Base-by-base conservation (phyloP, 2,888 invertebrate species). In the Aphidius colemani region DNA sequence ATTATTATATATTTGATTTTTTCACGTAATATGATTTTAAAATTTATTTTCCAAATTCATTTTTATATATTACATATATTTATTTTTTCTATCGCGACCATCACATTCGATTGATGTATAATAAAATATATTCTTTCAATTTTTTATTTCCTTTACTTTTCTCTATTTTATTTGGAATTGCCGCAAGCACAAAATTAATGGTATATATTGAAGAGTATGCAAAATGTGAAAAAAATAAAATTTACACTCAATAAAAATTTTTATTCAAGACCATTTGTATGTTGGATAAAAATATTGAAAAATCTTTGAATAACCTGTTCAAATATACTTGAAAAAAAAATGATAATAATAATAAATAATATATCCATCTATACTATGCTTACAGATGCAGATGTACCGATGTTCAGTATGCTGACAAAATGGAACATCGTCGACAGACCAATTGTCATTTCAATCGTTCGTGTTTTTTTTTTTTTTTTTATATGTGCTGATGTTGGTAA, bases 231-330 rank as follows among this genome's bases (percentile, higher is more conserved):
- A 69, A 46, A 62, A 67, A 68, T 70, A 74, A 57, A 57, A 73
- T 74, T 75, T 70, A 75, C 74, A 73, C 75, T 74, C 76, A 74
- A 76, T 76, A 75, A 76, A 75, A 76, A 74, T 76, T 71, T 67
- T 70, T 30, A 30, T 64, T 58, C 69, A 64, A 66, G 65, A 69
- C 69, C 71, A 64, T 68, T 71, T 68, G 63, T 69, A 68, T 65
- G 63, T 69, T 30, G 30, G 30, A 30, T 30, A 30, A 30, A 30
- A 30, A 30, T 30, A 30, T 30, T 30, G 30, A 30, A 30, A 30
- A 30, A 30, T 30, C 30, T 30, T 30, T 30, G 30, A 30, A 30
- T 30, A 30, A 30, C 30, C 30, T 30, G 30, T 30, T 30, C 30
- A 30, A 30, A 67, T 70, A 70, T 69, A 69, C 59, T 64, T 67